These are phyloP conservation scores for Poecilia velifera DNA, from an alignment of 2,797 vertebrate species.

Conservation along the genomic window DNA sequence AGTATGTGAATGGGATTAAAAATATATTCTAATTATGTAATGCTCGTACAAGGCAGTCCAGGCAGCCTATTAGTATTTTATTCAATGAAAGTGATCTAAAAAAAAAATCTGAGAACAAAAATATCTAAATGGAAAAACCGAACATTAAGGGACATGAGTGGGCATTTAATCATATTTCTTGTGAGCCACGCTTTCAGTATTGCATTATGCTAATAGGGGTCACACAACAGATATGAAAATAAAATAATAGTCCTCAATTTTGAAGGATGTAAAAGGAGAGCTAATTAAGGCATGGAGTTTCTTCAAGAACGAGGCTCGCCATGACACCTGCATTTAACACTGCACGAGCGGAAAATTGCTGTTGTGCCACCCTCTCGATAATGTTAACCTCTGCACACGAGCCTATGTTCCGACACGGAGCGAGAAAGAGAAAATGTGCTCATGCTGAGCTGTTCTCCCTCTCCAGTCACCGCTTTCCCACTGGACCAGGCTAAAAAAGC, in stretches of 20 bases:
- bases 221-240: neutral
- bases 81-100: neutral
- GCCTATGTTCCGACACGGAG: slow-evolving; percentile 9
- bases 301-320: slow-evolving; percentile 20
- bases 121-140: neutral
- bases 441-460: slow-evolving; percentile 16
- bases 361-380: slow-evolving; percentile 14
- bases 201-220: neutral
- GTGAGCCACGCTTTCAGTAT: neutral
- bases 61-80: neutral
- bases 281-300: slow-evolving; percentile 25
- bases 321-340: slow-evolving; percentile 3
- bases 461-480: slow-evolving; percentile 29
- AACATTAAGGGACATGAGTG: neutral
- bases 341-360: slow-evolving; percentile 5
- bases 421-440: slow-evolving; percentile 11
- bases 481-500: slow-evolving; percentile 42
- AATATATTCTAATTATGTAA: neutral
- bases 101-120: neutral
- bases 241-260: slow-evolving; percentile 2
- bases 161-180: neutral
- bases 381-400: neutral
- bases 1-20: neutral
- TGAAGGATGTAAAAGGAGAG: neutral
- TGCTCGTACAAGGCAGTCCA: neutral